Evolutionary conservation across 2,888 invertebrate species (phyloP).

Genomic region (Aleiodes leptofemur): DNA sequence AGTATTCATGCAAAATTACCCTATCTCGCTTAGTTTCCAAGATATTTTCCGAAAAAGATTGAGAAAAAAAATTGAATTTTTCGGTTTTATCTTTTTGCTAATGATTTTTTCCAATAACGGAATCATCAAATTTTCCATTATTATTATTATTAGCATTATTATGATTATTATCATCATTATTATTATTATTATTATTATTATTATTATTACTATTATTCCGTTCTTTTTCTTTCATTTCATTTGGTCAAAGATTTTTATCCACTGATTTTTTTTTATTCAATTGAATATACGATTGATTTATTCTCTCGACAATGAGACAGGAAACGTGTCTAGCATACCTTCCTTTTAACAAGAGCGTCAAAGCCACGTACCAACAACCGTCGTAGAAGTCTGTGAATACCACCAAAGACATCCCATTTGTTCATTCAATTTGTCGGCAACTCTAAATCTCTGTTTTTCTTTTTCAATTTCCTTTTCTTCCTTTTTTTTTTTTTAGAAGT

Average conservation of each 20-base stretch:
- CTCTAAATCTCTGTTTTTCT: neutral
- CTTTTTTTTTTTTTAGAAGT: neutral
- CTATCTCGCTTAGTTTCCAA: too few relatives aligned
- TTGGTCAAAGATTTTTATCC: neutral
- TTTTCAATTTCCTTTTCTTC: neutral
- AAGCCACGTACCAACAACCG: conserved; percentile 21
- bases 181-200: too few relatives aligned
- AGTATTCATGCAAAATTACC: too few relatives aligned
- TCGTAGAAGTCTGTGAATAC: conserved; percentile 8
- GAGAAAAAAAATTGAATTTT: too few relatives aligned
- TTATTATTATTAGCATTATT: too few relatives aligned
- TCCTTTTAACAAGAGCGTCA: conserved; percentile 20
- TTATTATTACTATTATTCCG: neutral
- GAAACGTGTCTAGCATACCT: conserved; percentile 30
- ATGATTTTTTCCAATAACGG: too few relatives aligned
- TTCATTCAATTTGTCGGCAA: conserved; percentile 28
- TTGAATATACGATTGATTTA: conserved; percentile 33
- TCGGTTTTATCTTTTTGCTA: too few relatives aligned
- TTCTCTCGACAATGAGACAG: conserved; percentile 34
- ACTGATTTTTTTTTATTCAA: conserved; percentile 8
- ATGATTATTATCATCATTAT: too few relatives aligned
- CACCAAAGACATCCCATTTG: conserved; percentile 23
- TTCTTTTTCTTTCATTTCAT: neutral
- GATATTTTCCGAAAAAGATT: too few relatives aligned
- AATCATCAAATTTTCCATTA: too few relatives aligned